A percentile compares a stretch with the other conserved stretches of the same genome.
Evolutionary conservation across 2,113 vertebrate species (phyloP).

Genomic region (Tachycineta bicolor): DNA sequence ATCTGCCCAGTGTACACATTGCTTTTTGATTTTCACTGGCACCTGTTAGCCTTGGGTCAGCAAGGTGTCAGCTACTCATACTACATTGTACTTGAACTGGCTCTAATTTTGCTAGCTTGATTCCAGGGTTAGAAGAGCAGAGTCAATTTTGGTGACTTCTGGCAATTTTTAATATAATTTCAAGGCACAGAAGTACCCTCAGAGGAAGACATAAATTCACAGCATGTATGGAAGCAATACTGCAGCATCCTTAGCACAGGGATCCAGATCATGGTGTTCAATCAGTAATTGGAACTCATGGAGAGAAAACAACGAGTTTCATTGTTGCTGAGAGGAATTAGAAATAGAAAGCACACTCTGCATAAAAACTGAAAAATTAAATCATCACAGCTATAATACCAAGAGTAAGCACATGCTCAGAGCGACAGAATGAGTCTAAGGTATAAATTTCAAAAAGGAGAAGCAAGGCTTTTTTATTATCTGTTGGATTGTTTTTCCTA

Average conservation of each 20-base stretch:
- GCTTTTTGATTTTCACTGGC: not conserved
- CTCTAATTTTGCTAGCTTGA: not conserved
- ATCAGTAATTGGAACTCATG: not conserved
- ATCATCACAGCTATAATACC: not conserved
- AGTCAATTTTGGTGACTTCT: not conserved
- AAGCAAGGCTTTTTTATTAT: not conserved
- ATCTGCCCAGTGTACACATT: not conserved
- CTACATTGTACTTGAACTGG: not conserved
- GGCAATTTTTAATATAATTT: not conserved
- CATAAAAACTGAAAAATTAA: not conserved
- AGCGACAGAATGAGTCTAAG: not conserved
- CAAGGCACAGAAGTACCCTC: not conserved
- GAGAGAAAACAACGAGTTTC: not conserved
- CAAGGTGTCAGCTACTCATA: not conserved
- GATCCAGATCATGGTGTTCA: not conserved
- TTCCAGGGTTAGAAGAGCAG: not conserved
- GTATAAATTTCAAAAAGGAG: not conserved
- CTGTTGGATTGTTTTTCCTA: not conserved
- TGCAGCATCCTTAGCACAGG: not conserved
- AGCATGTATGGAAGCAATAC: not conserved
- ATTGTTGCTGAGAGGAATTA: not conserved
- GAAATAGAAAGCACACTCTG: not conserved
- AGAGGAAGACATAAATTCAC: not conserved
- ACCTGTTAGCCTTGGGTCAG: not conserved
- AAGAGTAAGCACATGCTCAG: not conserved